Evolutionary conservation across 2,888 invertebrate genomes (phyloP).

Genomic region (Platycheirus albimanus): DNA sequence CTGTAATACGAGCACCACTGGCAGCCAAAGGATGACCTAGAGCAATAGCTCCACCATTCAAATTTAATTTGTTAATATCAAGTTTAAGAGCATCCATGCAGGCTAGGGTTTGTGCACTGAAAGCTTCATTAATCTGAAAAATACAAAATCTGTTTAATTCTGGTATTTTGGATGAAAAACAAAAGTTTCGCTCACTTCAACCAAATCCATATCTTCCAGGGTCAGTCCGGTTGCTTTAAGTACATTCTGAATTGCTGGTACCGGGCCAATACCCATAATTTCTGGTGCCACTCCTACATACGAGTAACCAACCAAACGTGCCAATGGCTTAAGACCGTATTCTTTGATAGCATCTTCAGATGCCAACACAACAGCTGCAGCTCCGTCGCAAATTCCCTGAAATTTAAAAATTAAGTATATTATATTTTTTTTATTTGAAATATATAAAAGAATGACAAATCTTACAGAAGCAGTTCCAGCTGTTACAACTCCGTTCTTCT

Average conservation of each 20-base stretch:
- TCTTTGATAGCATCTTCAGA: constrained; percentile 94
- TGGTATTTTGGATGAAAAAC: not conserved
- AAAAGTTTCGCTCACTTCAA: constrained; percentile 88
- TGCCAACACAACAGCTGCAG: constrained; percentile 94
- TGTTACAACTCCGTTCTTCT: constrained; percentile 96
- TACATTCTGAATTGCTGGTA: constrained; percentile 94
- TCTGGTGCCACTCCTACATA: constrained; percentile 97
- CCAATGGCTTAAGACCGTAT: constrained; percentile 93
- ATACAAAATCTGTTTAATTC: not conserved
- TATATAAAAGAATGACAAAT: too few relatives aligned
- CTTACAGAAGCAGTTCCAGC: constrained; percentile 96
- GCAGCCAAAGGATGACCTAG: constrained; percentile 99
- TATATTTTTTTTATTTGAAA: too few relatives aligned
- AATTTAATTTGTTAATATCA: constrained; percentile 94
- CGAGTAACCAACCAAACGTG: constrained; percentile 95
- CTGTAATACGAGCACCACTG: constrained; percentile 95
- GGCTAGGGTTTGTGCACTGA: constrained; percentile 96
- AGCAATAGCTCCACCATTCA: constrained; percentile 98
- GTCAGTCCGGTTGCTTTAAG: constrained; percentile 90
- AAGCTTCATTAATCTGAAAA: constrained; percentile 97
- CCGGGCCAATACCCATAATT: constrained; percentile 99
- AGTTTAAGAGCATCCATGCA: constrained; percentile 95
- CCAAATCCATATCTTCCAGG: constrained; percentile 93
- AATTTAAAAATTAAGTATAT: constrained; percentile 70
- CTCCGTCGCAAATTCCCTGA: constrained; percentile 99